Evolutionary conservation across 2,888 invertebrate genomes (phyloP).

Genomic region (Brachyptera putata): DNA sequence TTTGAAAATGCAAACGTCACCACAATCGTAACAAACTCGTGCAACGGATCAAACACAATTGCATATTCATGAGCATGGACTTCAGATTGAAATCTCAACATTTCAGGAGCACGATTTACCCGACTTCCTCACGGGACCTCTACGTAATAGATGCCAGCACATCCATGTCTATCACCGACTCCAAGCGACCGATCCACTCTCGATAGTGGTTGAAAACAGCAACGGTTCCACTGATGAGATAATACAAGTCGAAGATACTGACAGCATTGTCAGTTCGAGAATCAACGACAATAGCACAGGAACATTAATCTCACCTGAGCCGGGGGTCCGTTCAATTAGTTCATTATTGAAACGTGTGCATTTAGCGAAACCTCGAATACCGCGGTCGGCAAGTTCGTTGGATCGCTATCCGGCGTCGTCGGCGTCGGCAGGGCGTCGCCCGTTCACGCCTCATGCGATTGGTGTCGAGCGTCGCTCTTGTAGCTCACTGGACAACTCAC

Average conservation of each 20-base stretch:
- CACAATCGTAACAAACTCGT: too few relatives aligned
- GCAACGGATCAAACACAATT: too few relatives aligned
- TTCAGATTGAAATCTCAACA: too few relatives aligned
- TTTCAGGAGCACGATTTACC: slow-evolving; percentile 1
- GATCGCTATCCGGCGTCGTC: neutral
- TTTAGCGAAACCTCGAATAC: neutral
- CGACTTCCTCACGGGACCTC: neutral
- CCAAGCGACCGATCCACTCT: neutral
- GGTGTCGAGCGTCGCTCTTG: neutral
- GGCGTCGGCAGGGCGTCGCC: neutral
- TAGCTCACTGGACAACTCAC: neutral
- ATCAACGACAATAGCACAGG: too few relatives aligned
- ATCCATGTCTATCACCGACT: neutral
- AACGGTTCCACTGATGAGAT: neutral
- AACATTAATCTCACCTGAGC: too few relatives aligned
- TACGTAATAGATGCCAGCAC: slow-evolving; percentile 1
- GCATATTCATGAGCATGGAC: too few relatives aligned
- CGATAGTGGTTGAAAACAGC: neutral
- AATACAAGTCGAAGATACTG: neutral
- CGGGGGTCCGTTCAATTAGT: neutral
- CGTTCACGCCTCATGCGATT: neutral
- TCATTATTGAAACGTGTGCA: neutral
- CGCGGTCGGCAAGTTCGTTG: neutral
- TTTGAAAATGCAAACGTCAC: too few relatives aligned
- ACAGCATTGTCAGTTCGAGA: too few relatives aligned